Conservation (phyloP, 2,797 vertebrate genomes). For the Brachyalestes nurse region DNA sequence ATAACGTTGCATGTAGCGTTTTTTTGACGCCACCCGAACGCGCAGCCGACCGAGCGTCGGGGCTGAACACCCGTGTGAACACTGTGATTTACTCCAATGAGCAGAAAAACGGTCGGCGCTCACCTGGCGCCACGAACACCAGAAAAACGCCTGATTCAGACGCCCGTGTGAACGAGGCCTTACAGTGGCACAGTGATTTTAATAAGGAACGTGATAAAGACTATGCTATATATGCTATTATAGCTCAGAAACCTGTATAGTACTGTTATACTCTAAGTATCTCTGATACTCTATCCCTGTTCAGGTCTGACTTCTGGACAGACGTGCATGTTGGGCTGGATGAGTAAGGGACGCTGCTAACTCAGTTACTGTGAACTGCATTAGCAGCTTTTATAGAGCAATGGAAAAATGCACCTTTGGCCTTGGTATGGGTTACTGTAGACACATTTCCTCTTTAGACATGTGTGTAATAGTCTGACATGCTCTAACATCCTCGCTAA, state of each 20-base stretch:
- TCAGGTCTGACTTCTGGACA: neutral
- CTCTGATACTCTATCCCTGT: neutral
- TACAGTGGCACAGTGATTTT: too few species aligned
- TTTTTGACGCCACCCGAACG: too few species aligned
- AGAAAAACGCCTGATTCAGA: too few species aligned
- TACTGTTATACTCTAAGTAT: neutral
- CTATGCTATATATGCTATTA: too few species aligned
- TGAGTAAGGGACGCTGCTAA: neutral
- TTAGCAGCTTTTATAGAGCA: neutral
- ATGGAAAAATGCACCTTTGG: neutral
- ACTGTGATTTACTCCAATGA: too few species aligned
- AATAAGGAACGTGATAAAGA: too few species aligned
- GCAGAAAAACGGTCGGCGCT: too few species aligned
- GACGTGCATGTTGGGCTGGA: neutral
- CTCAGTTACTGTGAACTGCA: neutral
- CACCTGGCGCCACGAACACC: too few species aligned
- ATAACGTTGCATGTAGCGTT: too few species aligned
- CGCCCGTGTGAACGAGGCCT: too few species aligned
- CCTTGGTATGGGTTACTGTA: slow-evolving; percentile 1
- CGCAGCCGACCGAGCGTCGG: too few species aligned
- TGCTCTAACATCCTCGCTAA: neutral
- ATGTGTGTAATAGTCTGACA: neutral
- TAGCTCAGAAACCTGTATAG: neutral
- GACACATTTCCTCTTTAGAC: neutral
- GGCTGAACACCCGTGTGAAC: too few species aligned